phyloP scores from a whole-genome alignment of 1,140 invertebrate genomes.

The Cryptotermes secundus region DNA sequence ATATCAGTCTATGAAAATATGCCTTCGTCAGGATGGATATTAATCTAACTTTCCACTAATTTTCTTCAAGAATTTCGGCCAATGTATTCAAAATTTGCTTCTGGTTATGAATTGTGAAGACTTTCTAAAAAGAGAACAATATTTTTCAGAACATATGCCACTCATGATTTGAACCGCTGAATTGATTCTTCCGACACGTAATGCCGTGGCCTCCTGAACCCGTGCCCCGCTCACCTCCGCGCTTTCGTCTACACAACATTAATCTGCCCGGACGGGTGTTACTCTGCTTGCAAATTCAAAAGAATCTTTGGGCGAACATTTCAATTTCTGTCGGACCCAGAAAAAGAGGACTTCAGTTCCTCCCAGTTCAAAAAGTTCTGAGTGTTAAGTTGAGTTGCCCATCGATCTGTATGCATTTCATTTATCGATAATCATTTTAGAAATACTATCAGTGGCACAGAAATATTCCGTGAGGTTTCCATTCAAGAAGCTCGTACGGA shows the following conservation, averaged over 20 bases:
- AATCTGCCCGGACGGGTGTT: background rate
- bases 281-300: background rate
- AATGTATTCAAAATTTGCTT: no score
- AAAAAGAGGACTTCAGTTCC: background rate
- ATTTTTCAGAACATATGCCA: background rate
- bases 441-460: background rate
- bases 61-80: no score
- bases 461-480: background rate
- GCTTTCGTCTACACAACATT: background rate
- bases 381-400: background rate
- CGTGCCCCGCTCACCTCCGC: background rate
- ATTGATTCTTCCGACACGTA: slow-evolving; percentile 15
- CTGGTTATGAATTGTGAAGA: no score
- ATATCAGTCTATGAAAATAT: no score
- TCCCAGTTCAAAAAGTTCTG: background rate
- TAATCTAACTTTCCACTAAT: no score
- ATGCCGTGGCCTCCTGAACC: background rate
- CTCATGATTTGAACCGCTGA: background rate
- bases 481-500: no score
- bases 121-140: background rate
- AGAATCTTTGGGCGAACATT: slow-evolving; percentile 2
- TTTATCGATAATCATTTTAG: background rate
- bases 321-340: background rate
- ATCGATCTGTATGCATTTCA: background rate
- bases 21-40: no score